A percentile compares a stretch with the other conserved stretches of the same genome.
phyloP scores from a whole-genome alignment of 1,140 invertebrate species.

The Drosophila carrolli region DNA sequence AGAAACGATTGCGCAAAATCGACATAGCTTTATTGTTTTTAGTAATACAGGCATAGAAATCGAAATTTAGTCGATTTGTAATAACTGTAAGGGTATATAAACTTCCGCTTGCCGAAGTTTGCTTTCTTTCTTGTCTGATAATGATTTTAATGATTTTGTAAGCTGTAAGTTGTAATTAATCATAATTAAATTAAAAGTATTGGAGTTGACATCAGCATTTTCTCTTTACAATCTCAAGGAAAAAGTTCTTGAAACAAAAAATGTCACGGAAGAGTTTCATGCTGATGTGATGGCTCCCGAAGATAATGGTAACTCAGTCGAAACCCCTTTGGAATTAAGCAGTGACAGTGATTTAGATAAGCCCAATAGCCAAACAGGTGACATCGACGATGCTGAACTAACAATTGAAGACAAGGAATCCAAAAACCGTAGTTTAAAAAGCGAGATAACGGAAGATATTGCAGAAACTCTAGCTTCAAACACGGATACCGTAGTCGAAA shows the following conservation, averaged over 20 bases:
- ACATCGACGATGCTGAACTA: neutral
- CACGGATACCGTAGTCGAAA: neutral
- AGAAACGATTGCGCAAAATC: no score
- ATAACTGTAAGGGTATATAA: no score
- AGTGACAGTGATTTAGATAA: neutral
- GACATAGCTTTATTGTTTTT: no score
- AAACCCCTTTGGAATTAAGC: neutral
- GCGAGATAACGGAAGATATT: neutral
- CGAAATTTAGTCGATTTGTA: no score
- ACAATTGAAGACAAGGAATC: neutral
- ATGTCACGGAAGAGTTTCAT: neutral
- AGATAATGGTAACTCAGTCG: neutral
- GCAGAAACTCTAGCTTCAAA: neutral
- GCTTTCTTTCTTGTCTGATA: no score
- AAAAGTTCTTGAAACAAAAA: neutral
- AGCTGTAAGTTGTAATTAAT: no score
- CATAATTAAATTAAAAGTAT: no score
- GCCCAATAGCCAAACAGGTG: neutral
- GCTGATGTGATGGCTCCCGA: neutral
- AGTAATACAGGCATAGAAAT: no score
- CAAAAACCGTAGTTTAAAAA: neutral
- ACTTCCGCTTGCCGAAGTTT: no score
- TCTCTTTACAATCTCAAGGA: slow-evolving; percentile 2
- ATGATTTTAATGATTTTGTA: no score
- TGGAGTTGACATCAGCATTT: neutral